Evolutionary conservation across 2,888 invertebrate genomes (phyloP).

Genomic region (Platynereis dumerilii): DNA sequence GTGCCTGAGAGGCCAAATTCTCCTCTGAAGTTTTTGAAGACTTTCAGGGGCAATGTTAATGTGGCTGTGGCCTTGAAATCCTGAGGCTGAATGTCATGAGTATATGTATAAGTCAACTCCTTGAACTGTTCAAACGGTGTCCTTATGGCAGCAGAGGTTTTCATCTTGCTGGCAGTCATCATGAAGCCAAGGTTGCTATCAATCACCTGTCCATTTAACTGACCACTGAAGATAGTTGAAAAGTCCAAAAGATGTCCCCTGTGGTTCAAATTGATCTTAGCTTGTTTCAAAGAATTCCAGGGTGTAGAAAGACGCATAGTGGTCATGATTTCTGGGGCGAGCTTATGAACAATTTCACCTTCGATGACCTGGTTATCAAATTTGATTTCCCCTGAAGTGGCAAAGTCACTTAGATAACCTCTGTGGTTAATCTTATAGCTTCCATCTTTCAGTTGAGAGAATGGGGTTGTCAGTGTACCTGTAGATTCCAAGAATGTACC

Average conservation of each 20-base stretch:
- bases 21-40: neutral
- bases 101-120: neutral
- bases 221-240: neutral
- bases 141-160: neutral
- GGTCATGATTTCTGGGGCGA: no score
- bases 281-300: neutral
- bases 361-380: neutral
- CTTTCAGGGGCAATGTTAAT: neutral
- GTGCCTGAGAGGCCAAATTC: neutral
- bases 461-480: conserved; percentile 9
- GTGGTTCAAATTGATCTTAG: conserved; percentile 3
- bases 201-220: neutral
- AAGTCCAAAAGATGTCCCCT: neutral
- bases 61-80: neutral
- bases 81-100: no score
- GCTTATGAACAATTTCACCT: neutral
- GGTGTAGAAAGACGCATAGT: no score
- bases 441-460: neutral
- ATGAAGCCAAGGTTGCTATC: neutral
- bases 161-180: neutral
- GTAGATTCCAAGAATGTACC: neutral
- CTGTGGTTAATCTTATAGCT: neutral
- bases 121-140: neutral
- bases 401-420: neutral
- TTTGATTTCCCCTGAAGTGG: neutral